Base-by-base conservation (phyloP, 2,113 vertebrate species). In the Limanda limanda region DNA sequence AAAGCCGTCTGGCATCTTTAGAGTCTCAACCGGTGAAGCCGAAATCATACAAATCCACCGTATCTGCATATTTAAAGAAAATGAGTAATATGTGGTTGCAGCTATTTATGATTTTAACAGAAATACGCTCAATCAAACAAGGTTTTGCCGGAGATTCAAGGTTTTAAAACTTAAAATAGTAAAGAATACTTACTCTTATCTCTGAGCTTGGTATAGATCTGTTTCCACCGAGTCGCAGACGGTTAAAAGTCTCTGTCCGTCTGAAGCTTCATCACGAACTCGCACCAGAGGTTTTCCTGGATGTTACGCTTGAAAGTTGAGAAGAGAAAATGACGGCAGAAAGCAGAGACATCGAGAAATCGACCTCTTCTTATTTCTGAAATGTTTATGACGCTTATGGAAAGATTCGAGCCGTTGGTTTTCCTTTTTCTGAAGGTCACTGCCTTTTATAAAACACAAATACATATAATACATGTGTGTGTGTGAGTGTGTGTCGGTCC, bases 211-310 rank as follows among this genome's bases (percentile, higher is more conserved):
- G 86, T 27, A 70, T 91, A 67, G 91, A 65, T 78, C 60, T 37
- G 74, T 89, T 94, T 83, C 87, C 84, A 37, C 35, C 35, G 9
- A 37, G 35, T 81, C 4, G 91, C 87, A 4, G 11, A 0, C 6
- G 4, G 20, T 23, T 56, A 81, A 56, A 72, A 90, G 91, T 90
- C 89, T 23, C 31, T 1, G 17, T 54, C 65, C 40, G n/a, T 71
- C 25, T 71, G 70, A 72, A 45, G 71, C 54, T 66, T 40, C 47
- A 52, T 72, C 72, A 56, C 27, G 42, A n/a, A 58, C 56, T 65
- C 20, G 1, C 61, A 35, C 42, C 13, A 54, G 78, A 52, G 2
- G 9, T 10, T 52, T 52, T 48, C 14, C 45, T 18, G 40, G 40
- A 42, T 42, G 40, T 18, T 1, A 31, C 31, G 31, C 31, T 31